Base-by-base conservation (phyloP, 2,113 vertebrate species). In the Phyllostomus discolor region DNA sequence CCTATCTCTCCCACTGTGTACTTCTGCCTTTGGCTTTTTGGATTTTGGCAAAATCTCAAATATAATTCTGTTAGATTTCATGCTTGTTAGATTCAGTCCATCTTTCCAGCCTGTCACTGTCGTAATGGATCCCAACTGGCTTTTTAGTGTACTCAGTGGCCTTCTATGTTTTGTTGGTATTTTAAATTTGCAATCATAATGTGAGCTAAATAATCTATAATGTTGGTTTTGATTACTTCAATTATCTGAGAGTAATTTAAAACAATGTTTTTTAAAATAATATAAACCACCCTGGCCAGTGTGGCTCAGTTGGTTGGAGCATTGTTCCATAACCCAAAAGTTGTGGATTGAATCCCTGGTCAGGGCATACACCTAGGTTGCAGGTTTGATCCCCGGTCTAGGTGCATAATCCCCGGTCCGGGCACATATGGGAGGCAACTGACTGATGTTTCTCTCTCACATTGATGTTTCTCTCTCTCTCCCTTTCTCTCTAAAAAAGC, bases 111-210 rank as follows among this genome's bases (percentile, higher is more conserved):
- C 28, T 64, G 33, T 57, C 24, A 43, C 48, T 38, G 5, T 54
- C 33, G 80, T 86, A 33, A 31, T 86, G 54, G n/a, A 43, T 73
- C 33, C 69, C 67, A 86, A 14, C 17, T 59, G 72, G 57, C 35
- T 12, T 33, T 26, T 20, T 8, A 15, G 4, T 5, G 11, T 38
- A 54, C 16, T 46, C 88, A 88, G 0, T 62, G 81, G 80, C 70
- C 20, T 85, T 88, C 80, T 33, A 43, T 66, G 43, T 86, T 95
- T 76, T 86, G 26, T 57, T 88, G 70, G 54, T 35, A 57, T 80
- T 80, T 62, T 6, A 46, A 66, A 83, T 83, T 75, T 89, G 90
- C 48, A 86, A 26, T 75, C 70, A 88, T 70, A 96, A 96, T 92
- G 33, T 43, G 90, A 75, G 38, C 54, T 87, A 92, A 88, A 88